Evolutionary conservation across 2,113 vertebrate species (phyloP), one percentile per base, ranked within the genome.

Genomic region (Phainopepla nitens): DNA sequence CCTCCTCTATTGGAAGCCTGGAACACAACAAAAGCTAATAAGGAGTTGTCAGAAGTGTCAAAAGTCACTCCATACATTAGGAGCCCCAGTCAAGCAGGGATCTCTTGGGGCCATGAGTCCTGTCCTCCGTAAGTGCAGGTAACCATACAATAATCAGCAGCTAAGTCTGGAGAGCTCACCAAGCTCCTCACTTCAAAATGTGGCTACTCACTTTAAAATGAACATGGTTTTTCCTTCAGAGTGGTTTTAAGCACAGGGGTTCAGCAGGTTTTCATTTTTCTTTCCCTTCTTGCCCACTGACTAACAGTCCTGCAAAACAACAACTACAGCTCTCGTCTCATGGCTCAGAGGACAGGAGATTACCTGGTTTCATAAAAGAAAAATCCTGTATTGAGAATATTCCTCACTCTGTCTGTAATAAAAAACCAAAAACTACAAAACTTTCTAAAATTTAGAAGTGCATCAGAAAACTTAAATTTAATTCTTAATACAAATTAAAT

Each of bases 401-500:
- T 68, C 44, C 27, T 79, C 53, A 75, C 24, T 45, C 5, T 33
- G 25, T 90, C 28, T 51, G 13, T 18, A 49, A 47, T 29, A 57
- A 4, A 35, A 33, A 50, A 10, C 0, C 18, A 51, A 66, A 8
- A 21, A 65, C 18, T 41, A 35, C 11, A 35, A 39, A 66, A 81
- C 24, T 81, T 90, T 76, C 42, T 65, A 76, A 83, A 88, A 70
- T 84, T 65, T 64, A 71, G n/a, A 84, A 85, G 33, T 45, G 29
- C 70, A 57, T 47, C 49, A 61, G 70, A 95, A 95, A 87, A 94
- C 78, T 91, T 78, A 82, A 83, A 70, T 35, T 51, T 78, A 49
- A 78, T 89, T 93, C 83, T 93, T 85, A 83, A 92, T 31, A 83
- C 39, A 90, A 95, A 93, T 87, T 78, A 94, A 91, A 87, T 70